Base-by-base conservation (phyloP, 2,888 invertebrate species). In the Cyaniris semiargus region DNA sequence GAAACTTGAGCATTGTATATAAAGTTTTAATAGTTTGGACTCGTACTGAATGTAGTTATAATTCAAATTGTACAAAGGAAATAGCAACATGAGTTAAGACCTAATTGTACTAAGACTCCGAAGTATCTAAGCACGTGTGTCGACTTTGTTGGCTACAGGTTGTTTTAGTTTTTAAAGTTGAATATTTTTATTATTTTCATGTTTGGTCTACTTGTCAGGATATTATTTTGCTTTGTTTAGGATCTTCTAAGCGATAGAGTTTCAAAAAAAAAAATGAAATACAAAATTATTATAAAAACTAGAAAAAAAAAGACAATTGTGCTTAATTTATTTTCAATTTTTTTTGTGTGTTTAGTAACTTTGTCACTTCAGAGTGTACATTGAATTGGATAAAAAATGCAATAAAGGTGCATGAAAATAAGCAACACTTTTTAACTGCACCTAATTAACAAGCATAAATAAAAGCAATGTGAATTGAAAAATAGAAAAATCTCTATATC, bases 61-160 rank as follows among this genome's bases (percentile, higher is more conserved):
- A 31, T 66, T 66, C 66, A 27, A 66, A 31, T 66, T 66, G 66
- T 66, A 66, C 66, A 66, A 66, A 66, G 66, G 66, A 66, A 66
- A 66, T 66, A 66, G 66, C 66, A 66, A 27, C 27, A 27, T 0
- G 31, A 66, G 23, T 66, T 8, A 10, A 60, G 60, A 23, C 27
- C 66, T 31, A 66, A 66, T 27, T 66, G 66, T 18, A 66, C 15
- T 21, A 66, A 66, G 66, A 66, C 27, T 66, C 15, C 8, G 6
- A 27, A 27, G 27, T 66, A 66, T 31, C 2, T 15, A 13, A 60
- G 60, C 27, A 66, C 66, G 66, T 66, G 27, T 31, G 27, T 23
- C n/a, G 10, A 23, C 13, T 66, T 66, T 31, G 66, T 6, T 66
- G 60, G 23, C 1, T 66, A 66, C 66, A 27, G 60, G 5, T 0